phyloP scores from a whole-genome alignment of 2,113 vertebrate species.

The Mirounga angustirostris region DNA sequence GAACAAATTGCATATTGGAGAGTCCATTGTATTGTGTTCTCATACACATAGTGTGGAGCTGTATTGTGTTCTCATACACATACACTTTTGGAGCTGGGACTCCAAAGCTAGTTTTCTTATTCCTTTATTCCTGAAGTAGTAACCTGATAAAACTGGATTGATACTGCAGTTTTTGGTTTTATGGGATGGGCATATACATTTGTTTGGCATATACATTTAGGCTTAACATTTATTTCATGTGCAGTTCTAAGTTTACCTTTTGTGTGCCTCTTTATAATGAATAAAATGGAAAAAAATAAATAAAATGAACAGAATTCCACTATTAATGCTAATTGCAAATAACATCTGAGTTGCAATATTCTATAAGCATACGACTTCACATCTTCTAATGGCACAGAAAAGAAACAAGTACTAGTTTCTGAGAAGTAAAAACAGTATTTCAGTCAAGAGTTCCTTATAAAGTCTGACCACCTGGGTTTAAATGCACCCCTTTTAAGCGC shows the following conservation, averaged over 20 bases:
- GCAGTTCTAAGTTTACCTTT: neutral
- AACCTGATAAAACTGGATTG: neutral
- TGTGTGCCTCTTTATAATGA: neutral
- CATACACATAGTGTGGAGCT: neutral
- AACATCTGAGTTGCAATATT: neutral
- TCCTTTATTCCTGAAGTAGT: neutral
- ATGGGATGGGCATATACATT: neutral
- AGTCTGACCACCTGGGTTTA: neutral
- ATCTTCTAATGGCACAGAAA: neutral
- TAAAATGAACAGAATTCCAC: neutral
- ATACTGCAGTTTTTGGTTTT: neutral
- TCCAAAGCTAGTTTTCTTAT: neutral
- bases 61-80: neutral
- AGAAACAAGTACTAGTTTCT: neutral
- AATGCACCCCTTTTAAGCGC: neutral
- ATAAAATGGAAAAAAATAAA: conserved; percentile 10
- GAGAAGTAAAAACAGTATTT: neutral
- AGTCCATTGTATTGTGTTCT: neutral
- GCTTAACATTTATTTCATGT: neutral
- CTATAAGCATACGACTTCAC: neutral
- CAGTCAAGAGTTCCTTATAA: neutral
- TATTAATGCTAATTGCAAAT: conserved; percentile 14
- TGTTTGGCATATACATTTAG: neutral
- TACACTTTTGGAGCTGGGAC: neutral
- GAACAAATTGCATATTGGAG: neutral